Evolutionary conservation across 2,113 vertebrate genomes (phyloP).

Genomic region (Onychostruthus taczanowskii): DNA sequence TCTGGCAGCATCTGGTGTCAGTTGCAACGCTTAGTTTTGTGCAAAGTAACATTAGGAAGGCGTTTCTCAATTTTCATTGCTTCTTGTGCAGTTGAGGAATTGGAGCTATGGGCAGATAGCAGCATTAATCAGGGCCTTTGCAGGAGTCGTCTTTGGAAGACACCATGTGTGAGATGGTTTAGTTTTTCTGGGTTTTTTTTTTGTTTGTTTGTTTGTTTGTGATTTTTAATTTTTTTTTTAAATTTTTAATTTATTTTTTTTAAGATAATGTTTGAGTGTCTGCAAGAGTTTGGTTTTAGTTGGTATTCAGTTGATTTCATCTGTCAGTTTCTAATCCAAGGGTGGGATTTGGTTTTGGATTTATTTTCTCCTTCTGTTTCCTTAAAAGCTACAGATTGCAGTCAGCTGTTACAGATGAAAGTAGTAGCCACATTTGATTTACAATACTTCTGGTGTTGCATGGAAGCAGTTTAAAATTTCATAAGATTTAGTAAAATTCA

Average conservation of each 20-base stretch:
- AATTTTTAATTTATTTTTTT: neutral
- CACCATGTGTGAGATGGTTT: neutral
- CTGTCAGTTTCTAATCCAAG: neutral
- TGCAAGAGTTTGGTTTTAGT: neutral
- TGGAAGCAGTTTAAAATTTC: neutral
- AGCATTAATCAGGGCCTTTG: neutral
- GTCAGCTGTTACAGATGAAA: neutral
- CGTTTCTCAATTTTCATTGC: neutral
- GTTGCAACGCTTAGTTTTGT: neutral
- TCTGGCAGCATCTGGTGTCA: neutral
- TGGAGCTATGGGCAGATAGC: neutral
- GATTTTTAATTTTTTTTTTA: neutral
- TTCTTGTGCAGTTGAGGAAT: neutral
- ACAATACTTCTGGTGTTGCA: neutral
- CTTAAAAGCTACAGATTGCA: neutral
- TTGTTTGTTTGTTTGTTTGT: neutral
- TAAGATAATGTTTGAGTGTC: neutral
- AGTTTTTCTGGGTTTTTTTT: neutral
- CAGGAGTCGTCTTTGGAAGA: neutral
- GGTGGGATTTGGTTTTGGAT: neutral
- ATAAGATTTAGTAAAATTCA: neutral
- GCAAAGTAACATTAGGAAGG: neutral
- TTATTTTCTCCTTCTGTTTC: neutral
- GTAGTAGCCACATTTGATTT: neutral
- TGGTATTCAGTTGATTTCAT: neutral